Evolutionary conservation across 2,113 vertebrate genomes (phyloP).

Genomic region (Chlorodrepanis virens): DNA sequence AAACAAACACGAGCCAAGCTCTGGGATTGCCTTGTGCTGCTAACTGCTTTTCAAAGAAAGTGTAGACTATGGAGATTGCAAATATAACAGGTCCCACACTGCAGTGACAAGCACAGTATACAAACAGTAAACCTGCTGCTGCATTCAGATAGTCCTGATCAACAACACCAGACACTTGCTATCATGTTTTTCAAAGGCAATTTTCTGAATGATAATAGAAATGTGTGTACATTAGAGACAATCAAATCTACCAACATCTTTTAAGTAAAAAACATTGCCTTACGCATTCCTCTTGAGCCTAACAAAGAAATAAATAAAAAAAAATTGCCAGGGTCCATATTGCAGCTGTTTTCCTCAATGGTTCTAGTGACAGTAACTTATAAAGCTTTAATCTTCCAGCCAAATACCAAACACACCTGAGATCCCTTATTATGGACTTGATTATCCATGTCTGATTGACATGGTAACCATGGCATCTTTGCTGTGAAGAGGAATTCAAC

Average conservation of each 20-base stretch:
- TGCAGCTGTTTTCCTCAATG: background rate
- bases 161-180: background rate
- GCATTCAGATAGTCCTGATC: background rate
- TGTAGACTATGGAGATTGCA: background rate
- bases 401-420: conserved; percentile 59
- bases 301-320: background rate
- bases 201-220: background rate
- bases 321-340: background rate
- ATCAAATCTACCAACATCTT: background rate
- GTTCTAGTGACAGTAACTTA: conserved; percentile 9
- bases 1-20: background rate
- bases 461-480: background rate
- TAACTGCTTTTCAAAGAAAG: conserved; percentile 8
- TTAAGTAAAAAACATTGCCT: background rate
- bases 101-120: background rate
- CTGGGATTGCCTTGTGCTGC: background rate
- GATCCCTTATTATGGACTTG: background rate
- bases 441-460: conserved; percentile 34
- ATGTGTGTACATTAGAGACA: background rate
- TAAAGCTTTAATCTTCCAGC: conserved; percentile 50
- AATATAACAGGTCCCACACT: background rate
- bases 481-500: background rate
- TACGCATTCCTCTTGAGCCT: background rate
- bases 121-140: background rate
- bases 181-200: background rate